Evolutionary conservation across 35 echinoderm and acorn worm species (phyloP), one percentile per base, ranked within the genome.

Genomic region (Ptychodera flava): DNA sequence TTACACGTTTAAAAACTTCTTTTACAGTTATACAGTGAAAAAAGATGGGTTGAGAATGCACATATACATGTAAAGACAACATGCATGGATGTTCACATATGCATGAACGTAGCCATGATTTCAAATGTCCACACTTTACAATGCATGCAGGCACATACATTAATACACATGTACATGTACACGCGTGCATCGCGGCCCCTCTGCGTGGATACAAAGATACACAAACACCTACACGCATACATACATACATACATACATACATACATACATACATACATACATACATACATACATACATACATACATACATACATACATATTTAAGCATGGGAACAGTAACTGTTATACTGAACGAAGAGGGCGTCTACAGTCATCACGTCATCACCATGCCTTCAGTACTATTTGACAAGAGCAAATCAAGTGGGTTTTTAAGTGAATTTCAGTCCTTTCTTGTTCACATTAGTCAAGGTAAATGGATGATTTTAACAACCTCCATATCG

Each of bases 221-320:
- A 64, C 45, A 64, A 22, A 64, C 45, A 64, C 45, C 6, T 22
- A 64, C 45, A 64, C 45, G 22, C 45, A 64, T 22, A 64, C 45
- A 64, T 22, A 22, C 45, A 64, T 22, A 64, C 22, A 64, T 22
- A 64, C 22, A 64, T 22, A 64, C 22, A 64, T 22, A 64, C 22
- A 64, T 22, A 64, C 22, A 64, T 22, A 64, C 22, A 64, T 22
- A 64, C 22, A 64, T 22, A 64, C 22, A 64, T n/a, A n/a, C 45
- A 64, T 64, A 64, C 45, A 64, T 64, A 64, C 45, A 64, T 64
- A 64, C 45, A 64, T 64, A 64, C 45, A 64, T 64, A 64, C 45
- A 64, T 64, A 64, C 45, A 64, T 64, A 64, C 45, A 64, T 64
- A 64, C 45, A 64, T 64, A 64, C 45, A 64, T 64, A 64, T 22